Evolutionary conservation across 2,888 invertebrate species (phyloP), one percentile per base, ranked within the genome.

Genomic region (Pseudeuparius sepicola): DNA sequence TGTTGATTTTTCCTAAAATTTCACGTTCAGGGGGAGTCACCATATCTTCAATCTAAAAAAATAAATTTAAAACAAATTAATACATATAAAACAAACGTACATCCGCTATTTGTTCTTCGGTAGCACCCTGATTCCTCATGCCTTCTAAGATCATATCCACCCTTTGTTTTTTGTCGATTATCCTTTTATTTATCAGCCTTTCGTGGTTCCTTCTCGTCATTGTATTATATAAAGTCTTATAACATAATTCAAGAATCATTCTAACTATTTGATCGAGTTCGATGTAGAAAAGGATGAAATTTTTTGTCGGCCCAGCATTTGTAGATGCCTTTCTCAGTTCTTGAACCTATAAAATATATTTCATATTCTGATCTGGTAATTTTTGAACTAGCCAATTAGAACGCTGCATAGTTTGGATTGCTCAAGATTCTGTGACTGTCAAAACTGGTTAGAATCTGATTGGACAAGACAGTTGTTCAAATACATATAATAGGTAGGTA

Each of bases 161-260:
- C 54, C 87, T 71, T 47, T 86, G 79, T 50, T 87, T 83, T 62
- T 92, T 92, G 55, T 87, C 86, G 39, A 88, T 75, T 41, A 92
- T 71, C 9, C 89, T 72, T 54, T 79, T 80, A 59, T 89, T 80
- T 40, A 72, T 71, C 10, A 59, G 64, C 39, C 70, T 69, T 53
- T 80, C 81, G 48, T 73, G 67, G 39, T 73, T 73, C 12, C 77
- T 68, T 38, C 80, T 68, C 6, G 70, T 68, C 55, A 81, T 75
- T 3, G 72, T 67, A 58, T 86, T 86, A 48, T 70, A 76, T 14
- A 81, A 52, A 1, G 78, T 72, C 56, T 82, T 80, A 53, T 76
- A 81, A 49, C 78, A 77, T 42, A 75, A 68, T 50, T 84, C 79
- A 23, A 82, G 56, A 6, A 41, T 13, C 37, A 37, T 43, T 40